These are phyloP conservation scores for Lophotis ruficrista DNA, from an alignment of 2,113 vertebrate genomes.

Conservation along the genomic window DNA sequence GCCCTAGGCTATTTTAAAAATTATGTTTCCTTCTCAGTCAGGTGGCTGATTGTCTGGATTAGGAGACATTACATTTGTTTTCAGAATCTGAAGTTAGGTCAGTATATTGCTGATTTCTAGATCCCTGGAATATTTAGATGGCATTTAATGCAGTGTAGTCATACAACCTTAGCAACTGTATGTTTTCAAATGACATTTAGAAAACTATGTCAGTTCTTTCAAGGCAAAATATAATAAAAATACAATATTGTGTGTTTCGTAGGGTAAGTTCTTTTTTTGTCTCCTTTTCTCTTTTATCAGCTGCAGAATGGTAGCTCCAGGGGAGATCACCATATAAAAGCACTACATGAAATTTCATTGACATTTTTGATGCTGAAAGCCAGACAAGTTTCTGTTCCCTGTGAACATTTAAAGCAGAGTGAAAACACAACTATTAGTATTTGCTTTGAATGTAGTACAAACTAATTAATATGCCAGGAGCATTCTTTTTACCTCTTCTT, in stretches of 20 bases:
- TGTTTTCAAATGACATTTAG: not conserved
- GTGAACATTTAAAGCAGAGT: not conserved
- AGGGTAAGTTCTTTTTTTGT: not conserved
- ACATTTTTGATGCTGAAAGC: not conserved
- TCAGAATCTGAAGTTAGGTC: not conserved
- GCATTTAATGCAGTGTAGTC: not conserved
- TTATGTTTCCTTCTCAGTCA: not conserved
- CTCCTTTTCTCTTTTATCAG: not conserved
- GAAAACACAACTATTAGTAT: not conserved
- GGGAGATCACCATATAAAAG: not conserved
- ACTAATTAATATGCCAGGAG: not conserved
- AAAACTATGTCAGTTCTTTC: not conserved
- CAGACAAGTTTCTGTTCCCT: not conserved
- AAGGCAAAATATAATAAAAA: not conserved
- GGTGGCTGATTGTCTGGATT: not conserved
- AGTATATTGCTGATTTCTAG: not conserved
- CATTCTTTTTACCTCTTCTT: not conserved
- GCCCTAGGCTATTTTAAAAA: not conserved
- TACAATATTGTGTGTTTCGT: not conserved
- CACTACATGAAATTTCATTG: not conserved
- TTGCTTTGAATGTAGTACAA: not conserved
- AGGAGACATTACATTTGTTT: not conserved
- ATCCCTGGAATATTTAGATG: not conserved
- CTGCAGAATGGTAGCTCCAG: not conserved
- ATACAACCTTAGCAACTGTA: not conserved